Base-by-base conservation (phyloP, 2,888 invertebrate species). In the Vannuccia rotundouncinata region DNA sequence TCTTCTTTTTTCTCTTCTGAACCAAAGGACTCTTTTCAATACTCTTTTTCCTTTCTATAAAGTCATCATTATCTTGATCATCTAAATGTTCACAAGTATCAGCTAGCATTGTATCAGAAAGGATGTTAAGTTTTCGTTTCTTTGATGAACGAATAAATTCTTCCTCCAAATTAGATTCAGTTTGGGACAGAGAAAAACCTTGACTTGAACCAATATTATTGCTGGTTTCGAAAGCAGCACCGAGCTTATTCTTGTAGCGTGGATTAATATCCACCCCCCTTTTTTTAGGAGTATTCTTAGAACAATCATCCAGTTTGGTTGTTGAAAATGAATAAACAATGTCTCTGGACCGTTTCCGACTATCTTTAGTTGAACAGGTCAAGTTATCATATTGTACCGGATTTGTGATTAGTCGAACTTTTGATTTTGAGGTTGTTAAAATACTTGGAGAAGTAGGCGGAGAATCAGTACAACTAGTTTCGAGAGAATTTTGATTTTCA, bases 1-100 rank as follows among this genome's bases (percentile, higher is more conserved):
- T 45, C 17, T 45, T 45, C 45, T 45, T 45, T 45, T 45, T 45
- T 45, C n/a, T n/a, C n/a, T n/a, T n/a, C n/a, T n/a, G n/a, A n/a
- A n/a, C n/a, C n/a, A 27, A 66, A 66, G 10, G 66, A 17, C 25
- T 66, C 17, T 5, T n/a, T 5, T 66, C 2, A 66, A 27, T 2
- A 66, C 2, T 66, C 10, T 66, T 66, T n/a, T n/a, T 22, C 5
- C 22, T 13, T 66, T 5, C 25, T 5, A 66, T 22, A 66, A 66
- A 66, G 10, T 66, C 66, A 78, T 78, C 60, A 60, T 59, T 60
- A 25, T 45, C 77, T 77, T 75, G 27, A 22, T 31, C 31, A 1
- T 78, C 78, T 59, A 1, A 74, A 1, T 59, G 13, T 1, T 78
- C n/a, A 1, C 10, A 25, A 1, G 2, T 66, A 2, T 66, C 22